These are phyloP conservation scores for Nerophis lumbriciformis DNA, from an alignment of 2,113 vertebrate genomes.

Conservation along the genomic window DNA sequence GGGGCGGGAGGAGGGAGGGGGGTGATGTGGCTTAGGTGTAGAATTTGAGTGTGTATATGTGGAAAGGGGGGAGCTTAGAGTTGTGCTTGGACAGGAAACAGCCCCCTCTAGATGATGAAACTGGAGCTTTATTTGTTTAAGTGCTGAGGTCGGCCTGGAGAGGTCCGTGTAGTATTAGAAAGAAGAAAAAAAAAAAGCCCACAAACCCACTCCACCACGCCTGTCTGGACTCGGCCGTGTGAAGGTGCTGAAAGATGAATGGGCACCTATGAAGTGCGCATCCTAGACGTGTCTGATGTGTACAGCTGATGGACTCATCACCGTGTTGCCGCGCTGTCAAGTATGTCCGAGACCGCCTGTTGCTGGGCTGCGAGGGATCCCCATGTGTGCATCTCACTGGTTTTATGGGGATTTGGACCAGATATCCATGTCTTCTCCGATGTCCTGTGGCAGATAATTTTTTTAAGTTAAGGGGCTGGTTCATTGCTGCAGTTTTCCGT, in stretches of 20 bases:
- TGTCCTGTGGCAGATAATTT: neutral
- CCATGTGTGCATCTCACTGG: too few relatives aligned
- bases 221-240: slow-evolving; percentile 36
- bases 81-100: slow-evolving; percentile 65
- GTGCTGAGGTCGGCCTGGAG: slow-evolving; percentile 57
- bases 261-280: slow-evolving; percentile 44
- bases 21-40: slow-evolving; percentile 55
- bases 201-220: slow-evolving; percentile 51
- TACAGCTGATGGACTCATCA: slow-evolving; percentile 3
- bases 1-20: slow-evolving; percentile 49
- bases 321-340: neutral
- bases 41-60: slow-evolving; percentile 51
- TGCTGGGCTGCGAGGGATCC: neutral
- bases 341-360: neutral
- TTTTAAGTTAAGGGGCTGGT: too few relatives aligned
- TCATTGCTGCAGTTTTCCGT: too few relatives aligned
- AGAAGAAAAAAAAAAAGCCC: slow-evolving; percentile 23
- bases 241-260: slow-evolving; percentile 51
- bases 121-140: slow-evolving; percentile 73
- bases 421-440: neutral
- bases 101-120: slow-evolving; percentile 72
- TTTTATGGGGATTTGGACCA: neutral
- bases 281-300: slow-evolving; percentile 18
- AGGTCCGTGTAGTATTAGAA: slow-evolving; percentile 56
- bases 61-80: slow-evolving; percentile 16